Conservation (phyloP, 2,797 vertebrate species). For the Cyclopterus lumpus region DNA sequence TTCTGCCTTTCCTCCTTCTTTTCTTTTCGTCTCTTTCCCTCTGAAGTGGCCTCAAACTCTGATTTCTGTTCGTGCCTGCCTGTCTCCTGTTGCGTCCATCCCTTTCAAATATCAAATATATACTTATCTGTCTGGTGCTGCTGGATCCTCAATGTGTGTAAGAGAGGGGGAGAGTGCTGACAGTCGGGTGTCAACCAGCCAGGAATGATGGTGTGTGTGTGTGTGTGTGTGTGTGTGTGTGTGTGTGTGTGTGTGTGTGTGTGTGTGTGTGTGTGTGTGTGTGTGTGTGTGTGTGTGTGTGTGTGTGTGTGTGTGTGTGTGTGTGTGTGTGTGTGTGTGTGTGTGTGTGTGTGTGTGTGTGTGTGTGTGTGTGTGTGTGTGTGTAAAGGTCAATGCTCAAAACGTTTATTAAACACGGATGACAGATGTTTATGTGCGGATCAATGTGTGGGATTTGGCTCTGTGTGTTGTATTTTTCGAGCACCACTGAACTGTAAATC, state of each 20-base stretch:
- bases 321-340: constrained; percentile 3
- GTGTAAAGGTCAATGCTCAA: constrained; percentile 37
- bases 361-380: neutral
- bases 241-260: no score
- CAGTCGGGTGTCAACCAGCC: constrained; percentile 17
- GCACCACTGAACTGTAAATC: constrained; percentile 19
- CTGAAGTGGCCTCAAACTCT: constrained; percentile 13
- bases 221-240: neutral
- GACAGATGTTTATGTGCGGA: constrained; percentile 13
- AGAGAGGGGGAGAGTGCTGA: neutral
- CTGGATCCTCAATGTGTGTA: neutral
- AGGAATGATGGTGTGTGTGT: constrained; percentile 9
- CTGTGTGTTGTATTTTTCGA: neutral
- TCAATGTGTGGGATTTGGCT: constrained; percentile 14
- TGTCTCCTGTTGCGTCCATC: constrained; percentile 6
- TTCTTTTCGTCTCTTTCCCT: constrained; percentile 2
- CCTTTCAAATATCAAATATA: constrained; percentile 12
- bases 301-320: neutral
- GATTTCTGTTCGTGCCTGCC: neutral
- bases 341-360: neutral
- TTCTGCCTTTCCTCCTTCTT: constrained; percentile 7
- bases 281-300: constrained; percentile 1
- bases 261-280: neutral
- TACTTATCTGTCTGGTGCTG: constrained; percentile 9
- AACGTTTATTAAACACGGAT: constrained; percentile 31